Base-by-base conservation (phyloP, 1,140 invertebrate genomes). In the Argopecten irradians region DNA sequence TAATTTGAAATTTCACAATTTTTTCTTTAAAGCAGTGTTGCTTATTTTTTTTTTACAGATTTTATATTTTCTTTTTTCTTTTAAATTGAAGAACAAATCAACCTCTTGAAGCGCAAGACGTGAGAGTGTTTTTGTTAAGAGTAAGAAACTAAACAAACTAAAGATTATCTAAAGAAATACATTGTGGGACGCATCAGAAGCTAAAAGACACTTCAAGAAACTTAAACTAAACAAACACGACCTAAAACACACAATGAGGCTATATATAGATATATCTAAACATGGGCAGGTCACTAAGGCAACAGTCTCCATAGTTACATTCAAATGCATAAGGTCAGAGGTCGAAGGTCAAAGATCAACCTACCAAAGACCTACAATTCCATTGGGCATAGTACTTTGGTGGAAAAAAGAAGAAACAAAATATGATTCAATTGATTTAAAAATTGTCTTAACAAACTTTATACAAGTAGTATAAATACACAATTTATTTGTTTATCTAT, bases 381-480 rank as follows among this genome's bases (percentile, higher is more conserved):
- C 93, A 93, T n/a, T 90, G 88, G n/a, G 91, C 91, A 89, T 94
- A 94, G 90, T 94, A 94, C 93, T 94, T 93, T 41, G 91, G 46
- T 91, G 88, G 82, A 91, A 86, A 86, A 82, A 89, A 84, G 39
- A 87, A 90, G 35, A 89, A 36, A 34, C 32, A n/a, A 19, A 88
- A 28, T 33, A 41, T n/a, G 32, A 71, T 36, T 83, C 14, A 83
- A 22, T 83, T 33, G 16, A 87, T 87, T 35, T 14, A 71, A 71
- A 5, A 71, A 28, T 71, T 71, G 55, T 71, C n/a, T 71, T 71
- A 5, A n/a, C n/a, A 28, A 71, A 71, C n/a, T 28, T n/a, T 7
- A 71, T 3, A 71, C 22, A 71, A 19, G 22, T 14, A 46, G n/a
- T n/a, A n/a, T n/a, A n/a, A n/a, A n/a, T n/a, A n/a, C n/a, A n/a